Evolutionary conservation across 2,888 invertebrate genomes (phyloP), one percentile per base, ranked within the genome.

Genomic region (Endomychus coccineus): DNA sequence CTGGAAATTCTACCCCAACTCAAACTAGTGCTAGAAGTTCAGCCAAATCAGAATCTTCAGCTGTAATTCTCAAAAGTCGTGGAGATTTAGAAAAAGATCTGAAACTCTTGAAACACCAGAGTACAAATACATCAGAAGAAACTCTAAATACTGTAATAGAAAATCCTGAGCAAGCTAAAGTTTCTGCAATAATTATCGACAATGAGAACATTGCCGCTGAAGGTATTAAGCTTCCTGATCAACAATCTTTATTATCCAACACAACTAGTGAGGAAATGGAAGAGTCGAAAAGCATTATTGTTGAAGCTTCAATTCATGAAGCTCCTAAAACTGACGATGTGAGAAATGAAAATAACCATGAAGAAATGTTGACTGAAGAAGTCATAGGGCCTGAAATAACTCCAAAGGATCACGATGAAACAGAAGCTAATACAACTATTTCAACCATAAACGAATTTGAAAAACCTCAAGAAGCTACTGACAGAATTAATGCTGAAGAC

Each of bases 271-370:
- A 64, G 40, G 64, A 64, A 25, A 48, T 49, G 5, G 59, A 63
- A 36, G 51, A 50, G 29, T 54, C 54, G n/a, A 51, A 58, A 37
- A 45, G 58, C 13, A 41, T 63, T 3, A 36, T 63, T 3, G 65
- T 64, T 5, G 64, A 66, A 49, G 67, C 64, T 4, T 49, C 64
- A 3, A 49, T 66, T n/a, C 67, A 66, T 49, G 48, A 50, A n/a
- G 64, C 62, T 16, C 64, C 65, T 1, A 58, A 53, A 42, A 17
- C 29, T 7, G 35, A 42, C 31, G 14, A 23, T 17, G 40, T 31
- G 60, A 63, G 34, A 61, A 56, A 44, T 7, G 42, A 42, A 19
- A 36, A 11, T 12, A 16, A 39, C 27, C 16, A 27, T 16, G 39
- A 31, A 37, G 27, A 36, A 24, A 29, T 32, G 6, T 34, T 17